These are phyloP conservation scores for Cerastoderma edule DNA, from an alignment of 2,888 invertebrate genomes.

Conservation along the genomic window DNA sequence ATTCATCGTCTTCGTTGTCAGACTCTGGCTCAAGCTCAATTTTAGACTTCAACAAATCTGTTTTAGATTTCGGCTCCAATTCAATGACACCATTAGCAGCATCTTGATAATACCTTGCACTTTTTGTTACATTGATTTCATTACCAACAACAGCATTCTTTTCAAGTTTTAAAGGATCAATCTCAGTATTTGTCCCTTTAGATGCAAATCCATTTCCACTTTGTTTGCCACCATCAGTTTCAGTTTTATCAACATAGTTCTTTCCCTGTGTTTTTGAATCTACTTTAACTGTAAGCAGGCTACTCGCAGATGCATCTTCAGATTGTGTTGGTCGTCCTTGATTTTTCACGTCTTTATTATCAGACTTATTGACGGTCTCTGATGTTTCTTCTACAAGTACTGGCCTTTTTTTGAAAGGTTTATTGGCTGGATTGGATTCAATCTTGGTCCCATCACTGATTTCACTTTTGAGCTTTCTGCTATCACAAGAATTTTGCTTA, in stretches of 20 bases:
- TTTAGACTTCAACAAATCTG: no score
- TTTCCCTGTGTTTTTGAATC: no score
- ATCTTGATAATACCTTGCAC: no score
- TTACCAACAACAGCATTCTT: neutral
- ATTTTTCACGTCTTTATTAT: neutral
- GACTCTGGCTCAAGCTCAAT: neutral
- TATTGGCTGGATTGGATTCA: neutral
- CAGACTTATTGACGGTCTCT: neutral
- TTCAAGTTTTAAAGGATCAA: neutral
- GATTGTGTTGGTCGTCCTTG: neutral
- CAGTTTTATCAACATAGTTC: neutral
- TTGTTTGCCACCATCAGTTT: neutral
- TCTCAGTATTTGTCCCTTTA: neutral
- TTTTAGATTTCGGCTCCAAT: no score
- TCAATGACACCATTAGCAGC: no score
- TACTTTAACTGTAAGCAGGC: no score
- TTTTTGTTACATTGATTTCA: no score
- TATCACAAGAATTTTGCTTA: neutral
- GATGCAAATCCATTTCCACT: neutral
- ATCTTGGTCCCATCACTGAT: neutral
- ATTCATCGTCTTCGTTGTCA: constrained; percentile 7
- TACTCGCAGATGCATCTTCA: no score
- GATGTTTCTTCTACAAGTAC: neutral
- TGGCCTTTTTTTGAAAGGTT: constrained; percentile 15
- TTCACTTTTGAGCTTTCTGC: no score